Base-by-base conservation (phyloP, 2,113 vertebrate species). In the Centrocercus urophasianus region DNA sequence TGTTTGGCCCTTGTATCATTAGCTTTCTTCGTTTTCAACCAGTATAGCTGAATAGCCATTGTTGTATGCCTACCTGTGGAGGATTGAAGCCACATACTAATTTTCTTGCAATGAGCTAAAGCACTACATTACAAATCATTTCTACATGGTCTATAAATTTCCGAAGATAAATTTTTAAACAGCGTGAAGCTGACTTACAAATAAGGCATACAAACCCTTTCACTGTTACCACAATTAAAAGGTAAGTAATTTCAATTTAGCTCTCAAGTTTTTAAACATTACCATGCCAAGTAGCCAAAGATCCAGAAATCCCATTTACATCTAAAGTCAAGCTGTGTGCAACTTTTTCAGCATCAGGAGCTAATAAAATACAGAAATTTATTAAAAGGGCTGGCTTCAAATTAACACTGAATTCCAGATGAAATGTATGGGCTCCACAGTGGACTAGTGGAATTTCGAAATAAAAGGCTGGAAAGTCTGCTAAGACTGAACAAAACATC, bases 391-490 rank as follows among this genome's bases (percentile, higher is more conserved):
- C 96, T 98, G 97, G 97, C 95, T 97, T 98, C 96, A 98, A 98
- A 97, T 96, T 98, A 97, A 98, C 97, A 98, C 97, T 97, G 96
- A 97, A 97, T 97, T 98, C 96, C 98, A 98, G 98, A 98, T 98
- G 98, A 98, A 98, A 98, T 98, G 98, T 94, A 98, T 98, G 98
- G 97, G 96, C 97, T 98, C 98, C 98, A 98, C 97, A 98, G 97
- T 97, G 96, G 97, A 98, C 97, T 98, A 98, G 96, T 98, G 96
- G 97, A 97, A 98, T 98, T 98, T 97, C 93, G 96, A 98, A 98
- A 98, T 96, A 97, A 98, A 98, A 98, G 86, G 97, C 96, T 96
- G 97, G 97, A 96, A 97, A 96, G 94, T 98, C 96, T 96, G 92
- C 97, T 98, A 98, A 95, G 96, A 97, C 97, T 97, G 95, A 98